These are phyloP conservation scores for Dryobota labecula DNA, from an alignment of 2,888 invertebrate species.

Conservation along the genomic window DNA sequence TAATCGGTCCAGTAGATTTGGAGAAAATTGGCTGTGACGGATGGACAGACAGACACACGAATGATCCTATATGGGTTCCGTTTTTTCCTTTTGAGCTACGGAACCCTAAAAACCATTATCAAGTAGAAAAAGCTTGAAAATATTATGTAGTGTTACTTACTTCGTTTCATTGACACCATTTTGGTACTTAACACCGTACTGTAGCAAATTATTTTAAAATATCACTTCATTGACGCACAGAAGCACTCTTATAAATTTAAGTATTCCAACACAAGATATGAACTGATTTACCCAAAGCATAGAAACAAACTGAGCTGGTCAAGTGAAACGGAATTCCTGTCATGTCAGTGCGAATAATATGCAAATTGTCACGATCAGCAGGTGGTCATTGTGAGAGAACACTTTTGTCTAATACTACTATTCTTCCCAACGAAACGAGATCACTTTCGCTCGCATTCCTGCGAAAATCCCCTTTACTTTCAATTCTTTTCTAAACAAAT, in stretches of 20 bases:
- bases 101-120: background rate
- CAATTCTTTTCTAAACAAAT: conserved; percentile 63
- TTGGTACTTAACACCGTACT: background rate
- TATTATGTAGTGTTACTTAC: conserved; percentile 13
- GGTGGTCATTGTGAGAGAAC: conserved; percentile 82
- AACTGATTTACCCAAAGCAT: conserved; percentile 72
- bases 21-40: too few relatives aligned
- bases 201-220: too few relatives aligned
- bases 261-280: conserved; percentile 19
- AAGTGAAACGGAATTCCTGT: conserved; percentile 76
- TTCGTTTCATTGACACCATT: background rate
- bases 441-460: conserved; percentile 86
- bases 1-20: too few relatives aligned
- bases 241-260: background rate
- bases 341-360: conserved; percentile 84
- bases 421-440: conserved; percentile 67
- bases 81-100: too few relatives aligned
- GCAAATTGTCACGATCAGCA: conserved; percentile 82
- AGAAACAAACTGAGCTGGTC: conserved; percentile 74
- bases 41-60: too few relatives aligned
- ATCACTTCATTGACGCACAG: too few relatives aligned
- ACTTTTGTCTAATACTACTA: conserved; percentile 71
- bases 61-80: too few relatives aligned
- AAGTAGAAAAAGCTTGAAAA: background rate
- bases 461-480: conserved; percentile 81